A percentile compares a stretch with the other conserved stretches of the same genome.
phyloP scores from a whole-genome alignment of 2,113 vertebrate genomes.

The Hippolais icterina region DNA sequence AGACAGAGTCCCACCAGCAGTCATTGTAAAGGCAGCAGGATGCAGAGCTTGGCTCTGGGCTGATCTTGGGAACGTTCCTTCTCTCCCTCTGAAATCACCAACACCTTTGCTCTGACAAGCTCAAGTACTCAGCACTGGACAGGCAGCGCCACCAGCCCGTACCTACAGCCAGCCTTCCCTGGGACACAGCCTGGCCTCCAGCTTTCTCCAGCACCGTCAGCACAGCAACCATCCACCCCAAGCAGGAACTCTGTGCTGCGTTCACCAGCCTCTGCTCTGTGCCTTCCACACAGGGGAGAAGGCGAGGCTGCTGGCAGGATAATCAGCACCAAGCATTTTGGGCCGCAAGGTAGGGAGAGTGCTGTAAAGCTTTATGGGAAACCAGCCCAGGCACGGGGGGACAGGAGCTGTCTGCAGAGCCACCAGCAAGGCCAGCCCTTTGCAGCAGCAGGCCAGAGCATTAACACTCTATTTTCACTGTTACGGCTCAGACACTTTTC shows the following conservation, averaged over 20 bases:
- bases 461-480: slow-evolving; percentile 26
- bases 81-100: not conserved
- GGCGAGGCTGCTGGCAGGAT: rapidly evolving
- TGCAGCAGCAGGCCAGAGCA: not conserved
- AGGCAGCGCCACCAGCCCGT: rapidly evolving
- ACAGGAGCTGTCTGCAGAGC: not conserved
- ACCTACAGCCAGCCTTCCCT: not conserved
- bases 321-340: rapidly evolving
- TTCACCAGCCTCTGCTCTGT: not conserved
- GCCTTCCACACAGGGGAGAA: not conserved
- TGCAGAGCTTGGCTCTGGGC: not conserved
- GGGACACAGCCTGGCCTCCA: not conserved
- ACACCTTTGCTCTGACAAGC: not conserved
- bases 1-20: not conserved
- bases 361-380: not conserved
- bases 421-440: not conserved
- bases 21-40: not conserved
- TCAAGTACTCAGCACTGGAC: not conserved
- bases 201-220: not conserved
- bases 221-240: not conserved
- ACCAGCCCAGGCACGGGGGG: not conserved
- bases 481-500: not conserved
- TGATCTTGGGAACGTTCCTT: not conserved
- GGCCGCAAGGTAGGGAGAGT: not conserved
- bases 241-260: not conserved